Base-by-base conservation (phyloP, 2,797 vertebrate species). In the Gymnocypris eckloni region DNA sequence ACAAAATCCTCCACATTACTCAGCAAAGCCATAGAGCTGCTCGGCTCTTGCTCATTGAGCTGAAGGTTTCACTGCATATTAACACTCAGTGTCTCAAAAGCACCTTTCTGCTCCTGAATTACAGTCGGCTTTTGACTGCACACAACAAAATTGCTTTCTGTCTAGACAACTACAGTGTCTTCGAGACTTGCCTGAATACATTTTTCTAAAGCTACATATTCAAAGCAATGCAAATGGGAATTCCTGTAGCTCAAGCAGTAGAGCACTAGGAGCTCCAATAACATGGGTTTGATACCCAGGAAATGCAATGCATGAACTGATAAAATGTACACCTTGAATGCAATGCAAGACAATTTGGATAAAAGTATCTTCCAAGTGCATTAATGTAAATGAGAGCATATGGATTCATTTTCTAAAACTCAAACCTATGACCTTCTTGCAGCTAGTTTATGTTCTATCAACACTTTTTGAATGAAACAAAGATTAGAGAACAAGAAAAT, bases 1-100 rank as follows among this genome's bases (percentile, higher is more conserved):
- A 86, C 81, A 77, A 86, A 72, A 83, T 67, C 84, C 77, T 77
- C 64, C 76, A 76, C 64, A 88, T 86, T 86, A 83, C 75, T 86
- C 76, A 86, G 73, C 84, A 83, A 73, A 81, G 79, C 71, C 72
- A 61, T 48, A 86, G 78, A n/a, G 25, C 45, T 48, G 33, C 54
- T 71, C 43, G 48, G 37, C 48, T 70, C 28, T 41, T 28, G 20
- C n/a, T 37, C 33, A 78, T 37, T 71, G 9, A 78, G 18, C 52
- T 22, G 2, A 80, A 64, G 43, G 50, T 71, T 52, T 82, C 37
- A 41, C 13, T 48, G 71, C 48, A 83, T 73, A 43, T 54, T 81
- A 54, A 67, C 59, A 59, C 37, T 41, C 16, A 10, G 22, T 66
- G 7, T 83, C 25, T 71, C 39, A 78, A 71, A 84, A 72, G 33